phyloP scores from a whole-genome alignment of 2,797 vertebrate species.

The Sparidentex hasta region DNA sequence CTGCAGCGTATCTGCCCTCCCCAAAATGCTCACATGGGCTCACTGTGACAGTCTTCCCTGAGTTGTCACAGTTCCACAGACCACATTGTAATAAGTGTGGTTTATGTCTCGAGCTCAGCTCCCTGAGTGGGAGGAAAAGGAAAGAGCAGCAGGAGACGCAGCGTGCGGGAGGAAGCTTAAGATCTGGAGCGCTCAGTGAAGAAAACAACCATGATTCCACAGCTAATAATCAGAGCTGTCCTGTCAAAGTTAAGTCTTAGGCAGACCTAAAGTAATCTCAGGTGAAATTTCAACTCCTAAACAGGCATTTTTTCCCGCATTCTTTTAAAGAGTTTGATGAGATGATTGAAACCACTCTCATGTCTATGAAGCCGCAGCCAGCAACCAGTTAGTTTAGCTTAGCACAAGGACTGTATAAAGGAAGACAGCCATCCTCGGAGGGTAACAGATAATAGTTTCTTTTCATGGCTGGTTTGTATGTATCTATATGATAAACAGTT shows the following conservation, averaged over 20 bases:
- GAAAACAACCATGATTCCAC: constrained; percentile 8
- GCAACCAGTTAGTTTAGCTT: not conserved
- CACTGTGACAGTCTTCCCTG: constrained; percentile 50
- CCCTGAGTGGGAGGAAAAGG: constrained; percentile 9
- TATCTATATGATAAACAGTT: not conserved
- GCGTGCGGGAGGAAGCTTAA: not conserved
- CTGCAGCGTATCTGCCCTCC: constrained; percentile 15
- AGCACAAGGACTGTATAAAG: not conserved
- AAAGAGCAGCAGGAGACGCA: constrained; percentile 19
- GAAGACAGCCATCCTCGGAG: not conserved
- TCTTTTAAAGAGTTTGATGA: not conserved
- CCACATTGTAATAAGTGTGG: constrained; percentile 60
- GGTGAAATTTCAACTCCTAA: constrained; percentile 2
- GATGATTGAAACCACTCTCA: not conserved
- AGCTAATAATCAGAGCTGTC: constrained; percentile 2
- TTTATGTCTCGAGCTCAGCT: constrained; percentile 31
- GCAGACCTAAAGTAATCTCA: not conserved
- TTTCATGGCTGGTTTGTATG: not conserved
- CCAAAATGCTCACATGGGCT: constrained; percentile 18
- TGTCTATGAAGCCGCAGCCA: not conserved
- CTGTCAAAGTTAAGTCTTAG: not conserved
- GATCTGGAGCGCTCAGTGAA: constrained; percentile 7
- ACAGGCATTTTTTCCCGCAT: not conserved
- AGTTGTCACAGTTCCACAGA: constrained; percentile 53
- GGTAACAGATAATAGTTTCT: not conserved